Percentiles rank a stretch among this genome's conserved stretches.
Evolutionary conservation across 2,797 vertebrate species (phyloP).

Genomic region (Tenualosa ilisha): DNA sequence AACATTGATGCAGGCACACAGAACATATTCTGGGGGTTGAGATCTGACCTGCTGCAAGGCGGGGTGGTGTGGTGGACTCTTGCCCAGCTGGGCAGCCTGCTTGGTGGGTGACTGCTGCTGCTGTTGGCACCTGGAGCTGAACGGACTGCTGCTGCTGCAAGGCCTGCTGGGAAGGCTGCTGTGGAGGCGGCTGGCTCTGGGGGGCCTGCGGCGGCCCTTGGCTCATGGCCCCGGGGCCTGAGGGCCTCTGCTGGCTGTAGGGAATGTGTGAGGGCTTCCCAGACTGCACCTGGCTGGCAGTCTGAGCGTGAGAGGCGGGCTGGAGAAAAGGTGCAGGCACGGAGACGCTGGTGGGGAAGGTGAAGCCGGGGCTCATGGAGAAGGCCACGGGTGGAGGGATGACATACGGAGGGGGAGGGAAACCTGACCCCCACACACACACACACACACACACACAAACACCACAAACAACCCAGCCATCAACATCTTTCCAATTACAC

Average conservation of each 20-base stretch:
- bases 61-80: slow-evolving; percentile 90
- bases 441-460: slow-evolving; percentile 45
- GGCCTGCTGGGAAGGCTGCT: slow-evolving; percentile 73
- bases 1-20: too few species aligned
- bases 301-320: slow-evolving; percentile 83
- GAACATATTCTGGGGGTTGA: not conserved
- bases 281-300: slow-evolving; percentile 83
- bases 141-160: slow-evolving; percentile 75
- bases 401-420: slow-evolving; percentile 91
- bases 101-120: slow-evolving; percentile 90
- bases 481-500: not conserved
- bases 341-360: slow-evolving; percentile 90
- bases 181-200: slow-evolving; percentile 74
- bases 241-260: slow-evolving; percentile 97
- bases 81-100: slow-evolving; percentile 80
- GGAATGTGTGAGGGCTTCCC: slow-evolving; percentile 98
- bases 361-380: slow-evolving; percentile 91
- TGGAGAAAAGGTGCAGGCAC: slow-evolving; percentile 92
- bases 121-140: slow-evolving; percentile 83
- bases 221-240: slow-evolving; percentile 81
- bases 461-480: slow-evolving; percentile 16
- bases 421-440: slow-evolving; percentile 74
- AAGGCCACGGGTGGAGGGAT: slow-evolving; percentile 94
- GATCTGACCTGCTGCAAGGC: slow-evolving; percentile 87
- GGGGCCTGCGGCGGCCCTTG: slow-evolving; percentile 82